Evolutionary conservation across 2,797 vertebrate species (phyloP), one percentile per base, ranked within the genome.

Genomic region (Alosa sapidissima): DNA sequence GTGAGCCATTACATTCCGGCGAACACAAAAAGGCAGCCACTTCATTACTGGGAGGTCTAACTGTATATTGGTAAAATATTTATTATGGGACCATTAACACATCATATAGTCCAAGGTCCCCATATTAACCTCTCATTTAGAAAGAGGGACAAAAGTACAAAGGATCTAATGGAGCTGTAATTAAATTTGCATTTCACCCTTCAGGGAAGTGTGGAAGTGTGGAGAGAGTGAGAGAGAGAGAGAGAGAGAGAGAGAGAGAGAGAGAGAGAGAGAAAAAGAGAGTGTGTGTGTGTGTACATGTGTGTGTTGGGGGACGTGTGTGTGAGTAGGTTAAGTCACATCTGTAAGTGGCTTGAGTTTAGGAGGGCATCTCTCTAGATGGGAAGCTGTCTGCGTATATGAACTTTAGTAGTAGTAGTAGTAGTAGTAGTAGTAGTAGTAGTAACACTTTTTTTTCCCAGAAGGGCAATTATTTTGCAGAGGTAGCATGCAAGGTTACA

Each of bases 101-200:
- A 81, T 85, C 14, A 13, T 65, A 83, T 84, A 88, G 89, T 87
- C 87, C 82, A 85, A 87, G 86, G 84, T 85, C 82, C 68, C 84
- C 86, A 87, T 87, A 89, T 91, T 90, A 90, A 89, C 88, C 88
- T 86, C 87, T 88, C 81, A 86, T 88, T 90, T 87, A 87, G 83
- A 85, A 84, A 58, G 68, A 36, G 48, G 89, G 84, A 89, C 87
- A 89, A 87, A 81, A 90, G 85, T 84, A 84, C 87, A 72, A 81
- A 82, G 81, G 84, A 84, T 58, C 85, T 90, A 88, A 89, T 90
- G 89, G 88, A 87, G 65, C 58, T 62, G 55, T 90, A 88, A 91
- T 90, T 88, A 84, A 89, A 90, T 89, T 86, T 89, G 82, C 65
- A 51, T 86, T 68, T 82, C 47, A 60, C 55, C 62, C 51, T 84